phyloP scores from a whole-genome alignment of 2,888 invertebrate genomes.

The Eupithecia subumbrata region DNA sequence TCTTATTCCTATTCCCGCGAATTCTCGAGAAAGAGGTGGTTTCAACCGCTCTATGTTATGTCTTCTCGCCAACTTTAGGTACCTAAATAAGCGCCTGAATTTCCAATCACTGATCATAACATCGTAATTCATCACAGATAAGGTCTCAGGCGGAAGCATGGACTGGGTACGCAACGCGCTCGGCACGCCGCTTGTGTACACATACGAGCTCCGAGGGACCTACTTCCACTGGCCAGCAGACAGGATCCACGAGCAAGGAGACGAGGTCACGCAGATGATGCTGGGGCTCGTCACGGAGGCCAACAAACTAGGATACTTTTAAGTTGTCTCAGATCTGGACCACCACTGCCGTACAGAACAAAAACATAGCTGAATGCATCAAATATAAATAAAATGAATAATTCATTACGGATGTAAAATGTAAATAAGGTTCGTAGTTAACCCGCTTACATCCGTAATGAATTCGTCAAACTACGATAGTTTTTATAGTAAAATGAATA shows the following conservation, averaged over 20 bases:
- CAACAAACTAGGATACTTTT: constrained; percentile 72
- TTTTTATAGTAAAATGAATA: too few species aligned
- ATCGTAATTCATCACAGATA: constrained; percentile 59
- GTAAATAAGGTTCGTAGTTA: too few species aligned
- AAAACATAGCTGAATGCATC: neutral
- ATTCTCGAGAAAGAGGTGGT: too few species aligned
- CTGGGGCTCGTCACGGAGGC: constrained; percentile 80
- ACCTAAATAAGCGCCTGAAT: too few species aligned
- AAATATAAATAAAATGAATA: neutral
- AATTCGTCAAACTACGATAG: too few species aligned
- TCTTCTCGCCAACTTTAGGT: too few species aligned
- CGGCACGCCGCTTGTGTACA: constrained; percentile 83
- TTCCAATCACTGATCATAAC: too few species aligned
- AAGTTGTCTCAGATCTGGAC: constrained; percentile 16
- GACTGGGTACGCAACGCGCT: constrained; percentile 86
- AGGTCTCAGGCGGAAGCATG: constrained; percentile 83
- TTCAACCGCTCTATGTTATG: too few species aligned
- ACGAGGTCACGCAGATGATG: constrained; percentile 86
- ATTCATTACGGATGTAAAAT: too few species aligned
- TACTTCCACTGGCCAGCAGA: constrained; percentile 87
- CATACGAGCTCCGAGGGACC: constrained; percentile 87
- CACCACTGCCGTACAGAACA: neutral
- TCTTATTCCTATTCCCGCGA: too few species aligned
- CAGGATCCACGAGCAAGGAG: constrained; percentile 86
- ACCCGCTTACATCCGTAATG: too few species aligned